phyloP scores from a whole-genome alignment of 2,888 invertebrate species.

The Drosophila mimica region DNA sequence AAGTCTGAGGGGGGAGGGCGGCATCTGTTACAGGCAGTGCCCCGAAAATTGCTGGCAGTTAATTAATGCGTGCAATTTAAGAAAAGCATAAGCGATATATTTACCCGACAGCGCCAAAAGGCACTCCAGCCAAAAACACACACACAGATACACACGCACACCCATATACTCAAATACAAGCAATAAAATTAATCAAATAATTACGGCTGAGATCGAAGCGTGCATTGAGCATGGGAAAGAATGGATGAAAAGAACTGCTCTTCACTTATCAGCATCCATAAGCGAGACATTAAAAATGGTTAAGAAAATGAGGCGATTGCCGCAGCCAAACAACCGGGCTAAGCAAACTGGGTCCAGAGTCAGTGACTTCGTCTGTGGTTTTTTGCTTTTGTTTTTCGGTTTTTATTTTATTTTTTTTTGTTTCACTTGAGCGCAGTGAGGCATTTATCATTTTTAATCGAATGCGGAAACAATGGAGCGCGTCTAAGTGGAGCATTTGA shows the following conservation, averaged over 20 bases:
- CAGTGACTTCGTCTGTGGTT: constrained; percentile 25
- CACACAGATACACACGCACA: constrained; percentile 11
- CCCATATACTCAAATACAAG: constrained; percentile 31
- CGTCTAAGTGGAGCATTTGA: constrained; percentile 78
- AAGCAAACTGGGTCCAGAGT: constrained; percentile 41
- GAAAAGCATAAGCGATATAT: constrained; percentile 79
- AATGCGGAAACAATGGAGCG: constrained; percentile 81
- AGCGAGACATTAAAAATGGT: constrained; percentile 74
- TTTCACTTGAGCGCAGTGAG: constrained; percentile 73
- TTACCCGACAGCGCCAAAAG: constrained; percentile 47
- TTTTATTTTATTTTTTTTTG: constrained; percentile 10
- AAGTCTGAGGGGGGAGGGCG: background rate
- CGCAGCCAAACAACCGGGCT: constrained; percentile 17
- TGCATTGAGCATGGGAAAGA: constrained; percentile 3
- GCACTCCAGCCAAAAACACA: constrained; percentile 13
- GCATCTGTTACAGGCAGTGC: constrained; percentile 39
- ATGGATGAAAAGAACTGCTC: constrained; percentile 30
- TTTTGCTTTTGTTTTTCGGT: constrained; percentile 39
- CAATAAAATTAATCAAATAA: constrained; percentile 81
- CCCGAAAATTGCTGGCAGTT: constrained; percentile 48
- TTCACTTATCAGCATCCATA: constrained; percentile 74
- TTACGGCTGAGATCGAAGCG: constrained; percentile 47
- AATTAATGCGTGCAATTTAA: constrained; percentile 78
- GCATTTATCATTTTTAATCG: constrained; percentile 81
- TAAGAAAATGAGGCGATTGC: constrained; percentile 56